Evolutionary conservation across 2,888 invertebrate species (phyloP), one percentile per base, ranked within the genome.

Genomic region (Herminia tarsipennalis): DNA sequence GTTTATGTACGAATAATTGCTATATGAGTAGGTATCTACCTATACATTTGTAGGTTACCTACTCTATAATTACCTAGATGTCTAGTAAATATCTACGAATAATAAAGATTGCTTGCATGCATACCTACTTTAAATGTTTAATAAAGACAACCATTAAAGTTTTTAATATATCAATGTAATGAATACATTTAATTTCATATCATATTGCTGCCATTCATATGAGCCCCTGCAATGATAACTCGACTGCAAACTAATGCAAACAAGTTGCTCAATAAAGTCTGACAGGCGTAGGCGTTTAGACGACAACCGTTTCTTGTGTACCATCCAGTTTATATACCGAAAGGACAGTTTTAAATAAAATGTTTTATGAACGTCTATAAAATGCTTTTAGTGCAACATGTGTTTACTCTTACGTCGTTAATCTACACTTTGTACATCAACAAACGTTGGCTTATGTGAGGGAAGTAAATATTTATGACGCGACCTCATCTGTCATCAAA

Each of bases 301-400:
- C 53, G 52, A 55, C 46, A n/a, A 56, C 46, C 55, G 46, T 51
- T 46, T 66, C 64, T 58, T 62, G 37, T 63, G 51, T 56, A 57
- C 62, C 47, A 46, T 41, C 43, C 52, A 48, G 49, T 47, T 60
- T 66, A 68, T 68, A 61, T 54, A 65, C 44, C 51, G 38, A 56
- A 51, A 58, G 68, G 66, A 68, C 66, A 70, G 59, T 73, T 72
- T 70, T 68, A 69, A 73, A 69, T 70, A 64, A 73, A 66, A 69
- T 63, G 60, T 75, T 78, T 77, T 74, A 74, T 69, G 66, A 56
- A 67, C 67, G 64, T 63, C 63, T 70, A 76, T 78, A 80, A 81
- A 83, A 80, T 73, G 78, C 75, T 82, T 83, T 83, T 80, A 83
- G 77, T 81, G 73, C 71, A 77, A 76, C 81, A 78, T 76, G 75